Percentiles rank a stretch among this genome's conserved stretches.
These are phyloP conservation scores for Xanthia icteritia DNA, from an alignment of 2,888 invertebrate species.

Conservation along the genomic window DNA sequence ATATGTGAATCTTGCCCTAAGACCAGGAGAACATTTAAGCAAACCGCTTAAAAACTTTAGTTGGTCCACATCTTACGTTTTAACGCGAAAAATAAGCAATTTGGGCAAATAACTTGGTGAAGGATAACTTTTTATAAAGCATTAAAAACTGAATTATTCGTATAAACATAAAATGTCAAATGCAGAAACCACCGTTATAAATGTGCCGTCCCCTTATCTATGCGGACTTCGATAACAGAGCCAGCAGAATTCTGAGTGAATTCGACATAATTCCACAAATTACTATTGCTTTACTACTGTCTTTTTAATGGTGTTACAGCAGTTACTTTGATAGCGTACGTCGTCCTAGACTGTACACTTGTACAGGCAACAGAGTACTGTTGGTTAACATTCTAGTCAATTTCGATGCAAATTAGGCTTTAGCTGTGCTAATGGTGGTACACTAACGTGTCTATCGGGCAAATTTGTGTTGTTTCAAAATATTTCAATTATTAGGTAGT, in stretches of 20 bases:
- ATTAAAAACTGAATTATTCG: conserved; percentile 22
- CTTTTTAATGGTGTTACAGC: background rate
- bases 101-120: background rate
- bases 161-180: conserved; percentile 29
- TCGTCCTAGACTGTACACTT: conserved; percentile 9
- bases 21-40: background rate
- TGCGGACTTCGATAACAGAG: background rate
- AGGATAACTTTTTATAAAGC: background rate
- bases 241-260: background rate
- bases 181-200: conserved; percentile 4
- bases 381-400: conserved; percentile 18
- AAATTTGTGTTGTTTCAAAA: background rate
- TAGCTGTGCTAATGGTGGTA: conserved; percentile 18
- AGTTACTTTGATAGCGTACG: conserved; percentile 6
- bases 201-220: conserved; percentile 11
- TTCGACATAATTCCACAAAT: conserved; percentile 20
- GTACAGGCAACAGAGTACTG: background rate
- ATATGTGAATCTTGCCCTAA: background rate
- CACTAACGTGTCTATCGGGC: no score
- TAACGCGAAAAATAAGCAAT: conserved; percentile 6
- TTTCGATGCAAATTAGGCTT: conserved; percentile 24
- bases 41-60: background rate
- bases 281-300: background rate
- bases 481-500: background rate
- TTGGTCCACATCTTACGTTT: background rate